Base-by-base conservation (phyloP, 1,140 invertebrate genomes). In the Archegozetes longisetosus region DNA sequence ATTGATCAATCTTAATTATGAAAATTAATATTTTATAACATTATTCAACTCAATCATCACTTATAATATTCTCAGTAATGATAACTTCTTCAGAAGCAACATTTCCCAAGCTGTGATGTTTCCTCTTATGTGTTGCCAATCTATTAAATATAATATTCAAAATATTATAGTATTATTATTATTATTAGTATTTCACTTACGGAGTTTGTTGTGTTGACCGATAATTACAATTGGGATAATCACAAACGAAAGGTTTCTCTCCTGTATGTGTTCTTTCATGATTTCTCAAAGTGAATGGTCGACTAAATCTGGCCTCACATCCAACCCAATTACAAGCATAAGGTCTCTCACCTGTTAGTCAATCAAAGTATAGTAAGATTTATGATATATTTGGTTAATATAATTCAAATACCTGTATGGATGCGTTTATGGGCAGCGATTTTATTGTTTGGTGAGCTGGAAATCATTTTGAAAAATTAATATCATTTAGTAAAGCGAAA, bases 251-350 rank as follows among this genome's bases (percentile, higher is more conserved):
- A 9, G 32, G 32, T 40, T 40, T 40, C 32, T 40, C 32, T 9
- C 32, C 32, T 6, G 32, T 40, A 25, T 58, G 57, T 32, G 57
- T 58, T 23, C 49, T 58, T 25, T 50, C 24, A 40, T 58, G 57
- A 51, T 58, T 58, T 13, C 57, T 40, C 23, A 58, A 40, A 58
- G 48, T 47, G 24, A 49, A 40, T 24, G 57, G 49, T 24, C 57
- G 57, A 20, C 46, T 49, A 53, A 49, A 58, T 20, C 57, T n/a
- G 14, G 48, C 49, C 17, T 17, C 3, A 53, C 57, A 58, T 23
- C 90, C 89, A 70, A 94, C 98, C 17, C 83, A 86, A 72, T 98
- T 98, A 73, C 95, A 99, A 17, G 95, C 83, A 70, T 97, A 99
- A 0, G 95, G 95, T 26, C 94, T 72, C 0, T 90, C 93, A 0